These are phyloP conservation scores for Melanotaenia maccullochi DNA, from an alignment of 2,797 vertebrate genomes.

Conservation along the genomic window DNA sequence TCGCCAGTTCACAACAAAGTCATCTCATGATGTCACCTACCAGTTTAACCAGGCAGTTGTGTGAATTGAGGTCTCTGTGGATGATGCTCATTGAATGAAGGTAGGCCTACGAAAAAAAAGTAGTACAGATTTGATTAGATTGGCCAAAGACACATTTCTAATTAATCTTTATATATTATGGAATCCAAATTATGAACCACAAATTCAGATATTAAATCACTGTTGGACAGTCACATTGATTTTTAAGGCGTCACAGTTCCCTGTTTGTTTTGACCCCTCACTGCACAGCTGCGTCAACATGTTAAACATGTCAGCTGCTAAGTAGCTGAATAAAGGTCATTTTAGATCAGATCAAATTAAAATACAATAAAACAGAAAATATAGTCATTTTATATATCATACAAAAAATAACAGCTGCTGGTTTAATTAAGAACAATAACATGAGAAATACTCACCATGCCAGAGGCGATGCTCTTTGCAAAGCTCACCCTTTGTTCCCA, in stretches of 20 bases:
- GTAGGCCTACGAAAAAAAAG: constrained; percentile 84
- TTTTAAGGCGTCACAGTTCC: not conserved
- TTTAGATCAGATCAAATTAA: not conserved
- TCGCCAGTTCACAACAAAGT: not conserved
- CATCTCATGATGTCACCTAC: constrained; percentile 74
- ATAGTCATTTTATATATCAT: not conserved
- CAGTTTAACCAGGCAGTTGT: constrained; percentile 96
- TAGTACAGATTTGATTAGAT: not conserved
- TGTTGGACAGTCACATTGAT: not conserved
- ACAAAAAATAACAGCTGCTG: constrained; percentile 16
- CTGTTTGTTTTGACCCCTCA: not conserved
- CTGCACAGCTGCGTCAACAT: not conserved
- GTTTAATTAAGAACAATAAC: constrained; percentile 12
- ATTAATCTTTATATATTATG: not conserved
- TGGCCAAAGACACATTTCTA: not conserved
- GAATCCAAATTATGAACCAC: not conserved
- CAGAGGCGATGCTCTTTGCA: constrained; percentile 93
- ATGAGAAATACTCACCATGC: constrained; percentile 89
- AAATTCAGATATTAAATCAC: not conserved
- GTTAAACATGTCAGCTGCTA: not conserved
- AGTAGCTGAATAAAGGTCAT: not conserved
- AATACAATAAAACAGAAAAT: not conserved
- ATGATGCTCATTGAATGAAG: constrained; percentile 97
- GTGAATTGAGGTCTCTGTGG: constrained; percentile 95
- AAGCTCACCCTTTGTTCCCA: constrained; percentile 96